Conservation (phyloP, 2,888 invertebrate species). For the Trachelus iudaicus region DNA sequence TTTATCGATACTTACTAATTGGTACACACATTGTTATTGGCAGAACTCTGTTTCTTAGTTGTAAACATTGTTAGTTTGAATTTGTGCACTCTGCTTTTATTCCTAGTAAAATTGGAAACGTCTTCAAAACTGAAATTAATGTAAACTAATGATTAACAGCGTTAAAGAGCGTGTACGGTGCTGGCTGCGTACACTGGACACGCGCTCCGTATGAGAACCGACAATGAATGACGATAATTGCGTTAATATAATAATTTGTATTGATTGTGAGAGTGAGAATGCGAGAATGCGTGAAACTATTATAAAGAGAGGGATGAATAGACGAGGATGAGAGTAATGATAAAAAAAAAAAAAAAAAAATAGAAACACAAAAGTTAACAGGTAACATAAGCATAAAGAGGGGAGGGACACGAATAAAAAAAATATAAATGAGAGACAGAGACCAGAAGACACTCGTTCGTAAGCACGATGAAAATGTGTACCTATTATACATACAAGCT, state of each 20-base stretch:
- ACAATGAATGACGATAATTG: not conserved
- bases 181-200: conserved; percentile 10
- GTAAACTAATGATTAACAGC: not conserved
- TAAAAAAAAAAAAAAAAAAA: not conserved
- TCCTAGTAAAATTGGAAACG: not conserved
- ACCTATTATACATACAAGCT: conserved; percentile 25
- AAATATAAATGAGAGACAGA: conserved; percentile 9
- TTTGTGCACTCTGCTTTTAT: not conserved
- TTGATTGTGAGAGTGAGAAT: conserved; percentile 6
- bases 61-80: not conserved
- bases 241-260: not conserved
- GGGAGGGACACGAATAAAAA: not conserved
- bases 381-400: not conserved
- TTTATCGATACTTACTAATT: not conserved
- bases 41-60: not conserved
- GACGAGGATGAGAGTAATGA: conserved; percentile 7
- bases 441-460: conserved; percentile 15
- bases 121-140: not conserved
- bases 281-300: conserved; percentile 12
- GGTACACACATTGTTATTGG: not conserved
- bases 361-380: too few relatives aligned
- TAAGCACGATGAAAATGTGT: conserved; percentile 46
- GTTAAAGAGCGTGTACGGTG: conserved; percentile 5
- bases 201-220: not conserved
- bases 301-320: conserved; percentile 6